Base-by-base conservation (phyloP, 2,113 vertebrate species). In the Alces alces region DNA sequence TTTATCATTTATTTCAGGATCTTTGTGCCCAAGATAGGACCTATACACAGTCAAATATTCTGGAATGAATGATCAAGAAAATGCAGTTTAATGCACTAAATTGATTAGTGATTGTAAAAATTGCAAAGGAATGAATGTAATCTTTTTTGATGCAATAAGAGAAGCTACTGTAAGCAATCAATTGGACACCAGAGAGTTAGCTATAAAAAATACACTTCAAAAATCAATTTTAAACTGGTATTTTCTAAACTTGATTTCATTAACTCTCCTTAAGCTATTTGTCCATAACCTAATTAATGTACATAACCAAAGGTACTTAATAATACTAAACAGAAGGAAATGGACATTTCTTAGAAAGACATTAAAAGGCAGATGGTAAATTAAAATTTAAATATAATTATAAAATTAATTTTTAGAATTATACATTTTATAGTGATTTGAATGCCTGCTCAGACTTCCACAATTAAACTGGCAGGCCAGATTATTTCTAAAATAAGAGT, bases 191-290 rank as follows among this genome's bases (percentile, higher is more conserved):
- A 78, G 43, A 96, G 13, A 96, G 21, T 86, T 57, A 28, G 58
- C 52, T 88, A 97, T 96, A 96, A 95, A 93, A 66, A 93, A 83
- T 4, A 45, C 21, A 93, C 45, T 97, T 98, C 43, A 64, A 97
- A 86, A 97, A 87, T 93, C 96, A 88, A 79, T 94, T 95, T 97
- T 82, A 91, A 98, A 98, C 58, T 43, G 57, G n/a, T 93, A 88
- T 86, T 64, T 92, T 47, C 60, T 66, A 96, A 97, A 89, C 52
- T 70, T 93, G 64, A 98, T 96, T 98, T 97, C 73, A 96, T 92
- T 83, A 96, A 78, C 92, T 94, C 36, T 19, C 14, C 97, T 96
- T 91, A 97, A 64, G 95, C 50, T 97, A 94, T 54, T 91, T 93
- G 93, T 86, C 94, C 86, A 94, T 91, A 98, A 96, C 36, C 96